These are phyloP conservation scores for Zingel zingel DNA, from an alignment of 2,113 vertebrate genomes.

Conservation along the genomic window DNA sequence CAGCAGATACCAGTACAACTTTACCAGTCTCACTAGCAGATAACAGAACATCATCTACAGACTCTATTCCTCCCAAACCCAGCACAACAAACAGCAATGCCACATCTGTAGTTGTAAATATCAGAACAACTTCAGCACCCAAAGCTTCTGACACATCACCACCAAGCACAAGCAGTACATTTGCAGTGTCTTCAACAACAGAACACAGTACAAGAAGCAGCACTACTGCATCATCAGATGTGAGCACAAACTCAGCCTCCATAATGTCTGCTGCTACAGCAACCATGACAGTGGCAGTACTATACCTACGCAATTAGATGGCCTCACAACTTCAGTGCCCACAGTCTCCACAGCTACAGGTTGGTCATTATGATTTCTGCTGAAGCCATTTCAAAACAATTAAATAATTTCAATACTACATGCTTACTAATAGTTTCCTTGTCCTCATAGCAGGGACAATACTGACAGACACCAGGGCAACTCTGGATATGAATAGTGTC, in stretches of 20 bases:
- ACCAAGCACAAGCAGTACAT: not conserved
- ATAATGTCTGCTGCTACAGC: not conserved
- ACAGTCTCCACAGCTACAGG: conserved; percentile 17
- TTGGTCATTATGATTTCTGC: conserved; percentile 4
- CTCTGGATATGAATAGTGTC: not conserved
- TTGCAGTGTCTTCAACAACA: not conserved
- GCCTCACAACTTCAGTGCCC: not conserved
- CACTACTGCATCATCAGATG: not conserved
- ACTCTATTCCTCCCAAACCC: not conserved
- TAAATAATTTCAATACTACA: too few species aligned
- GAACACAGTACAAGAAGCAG: not conserved
- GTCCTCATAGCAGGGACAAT: not conserved
- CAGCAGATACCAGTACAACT: too few species aligned
- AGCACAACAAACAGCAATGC: too few species aligned
- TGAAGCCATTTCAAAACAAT: not conserved
- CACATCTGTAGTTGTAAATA: too few species aligned
- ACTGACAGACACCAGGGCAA: not conserved
- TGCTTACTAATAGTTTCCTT: not conserved
- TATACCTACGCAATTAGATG: not conserved
- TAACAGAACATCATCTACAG: too few species aligned
- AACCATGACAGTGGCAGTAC: not conserved
- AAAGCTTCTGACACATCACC: not conserved
- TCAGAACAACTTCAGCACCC: too few species aligned
- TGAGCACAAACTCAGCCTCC: not conserved
- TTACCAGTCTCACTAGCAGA: too few species aligned